phyloP scores from a whole-genome alignment of 2,888 invertebrate species.

The Acronicta alni region DNA sequence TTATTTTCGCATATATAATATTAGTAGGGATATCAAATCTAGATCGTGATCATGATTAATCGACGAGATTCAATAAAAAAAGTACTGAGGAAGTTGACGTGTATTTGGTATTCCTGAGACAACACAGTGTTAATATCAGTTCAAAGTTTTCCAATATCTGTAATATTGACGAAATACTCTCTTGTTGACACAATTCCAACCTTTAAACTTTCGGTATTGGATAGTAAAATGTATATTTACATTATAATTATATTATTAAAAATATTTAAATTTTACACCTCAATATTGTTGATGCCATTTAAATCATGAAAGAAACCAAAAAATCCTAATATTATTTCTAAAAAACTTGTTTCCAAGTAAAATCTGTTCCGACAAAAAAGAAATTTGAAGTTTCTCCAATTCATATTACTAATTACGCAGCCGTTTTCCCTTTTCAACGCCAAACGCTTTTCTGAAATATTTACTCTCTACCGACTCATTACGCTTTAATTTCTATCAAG shows the following conservation, averaged over 20 bases:
- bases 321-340: slow-evolving; percentile 11
- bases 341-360: slow-evolving; percentile 30
- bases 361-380: slow-evolving; percentile 30
- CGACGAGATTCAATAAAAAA: too few species aligned
- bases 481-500: slow-evolving; percentile 23
- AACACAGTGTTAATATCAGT: neutral
- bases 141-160: slow-evolving; percentile 1
- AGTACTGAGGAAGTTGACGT: neutral
- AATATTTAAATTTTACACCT: too few species aligned
- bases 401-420: slow-evolving; percentile 51
- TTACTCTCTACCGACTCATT: slow-evolving; percentile 36
- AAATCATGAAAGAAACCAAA: neutral
- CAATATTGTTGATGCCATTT: too few species aligned
- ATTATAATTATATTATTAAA: too few species aligned
- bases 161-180: neutral
- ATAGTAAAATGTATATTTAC: neutral
- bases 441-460: slow-evolving; percentile 45
- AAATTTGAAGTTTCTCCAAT: slow-evolving; percentile 40
- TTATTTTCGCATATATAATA: too few species aligned
- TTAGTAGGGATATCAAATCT: too few species aligned
- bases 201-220: neutral
- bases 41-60: too few species aligned
- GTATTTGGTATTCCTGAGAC: slow-evolving; percentile 13
- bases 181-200: neutral
- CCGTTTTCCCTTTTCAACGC: slow-evolving; percentile 42